These are phyloP conservation scores for Drosophila meridiana DNA, from an alignment of 2,888 invertebrate genomes.

Conservation along the genomic window DNA sequence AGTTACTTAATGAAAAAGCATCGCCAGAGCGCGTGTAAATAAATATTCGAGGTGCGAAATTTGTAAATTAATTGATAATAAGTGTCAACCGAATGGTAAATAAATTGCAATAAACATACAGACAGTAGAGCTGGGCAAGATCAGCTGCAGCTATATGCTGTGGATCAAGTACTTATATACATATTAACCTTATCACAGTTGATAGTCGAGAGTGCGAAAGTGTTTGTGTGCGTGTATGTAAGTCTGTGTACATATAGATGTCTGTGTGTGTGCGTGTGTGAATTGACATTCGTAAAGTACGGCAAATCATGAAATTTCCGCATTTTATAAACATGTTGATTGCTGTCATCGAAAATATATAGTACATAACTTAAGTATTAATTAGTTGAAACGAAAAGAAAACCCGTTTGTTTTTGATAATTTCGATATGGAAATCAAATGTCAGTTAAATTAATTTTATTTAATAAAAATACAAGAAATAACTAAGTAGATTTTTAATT, in stretches of 20 bases:
- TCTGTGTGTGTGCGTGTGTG: constrained; percentile 9
- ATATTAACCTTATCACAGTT: constrained; percentile 44
- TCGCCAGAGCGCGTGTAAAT: constrained; percentile 70
- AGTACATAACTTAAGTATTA: constrained; percentile 58
- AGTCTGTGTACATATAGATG: constrained; percentile 25
- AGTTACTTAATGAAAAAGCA: constrained; percentile 51
- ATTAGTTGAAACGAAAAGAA: constrained; percentile 48
- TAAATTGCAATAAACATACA: constrained; percentile 22
- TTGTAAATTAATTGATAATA: constrained; percentile 71
- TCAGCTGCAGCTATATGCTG: constrained; percentile 12
- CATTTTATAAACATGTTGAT: constrained; percentile 48
- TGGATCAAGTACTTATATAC: constrained; percentile 31
- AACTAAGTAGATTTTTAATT: background rate
- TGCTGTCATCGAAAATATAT: constrained; percentile 55
- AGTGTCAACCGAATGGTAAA: constrained; percentile 44
- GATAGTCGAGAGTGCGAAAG: constrained; percentile 17
- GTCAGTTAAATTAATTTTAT: constrained; percentile 69
- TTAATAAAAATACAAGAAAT: constrained; percentile 59
- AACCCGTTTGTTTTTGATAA: constrained; percentile 61
- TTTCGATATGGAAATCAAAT: constrained; percentile 59
- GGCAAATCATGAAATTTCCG: constrained; percentile 31
- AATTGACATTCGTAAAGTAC: constrained; percentile 30
- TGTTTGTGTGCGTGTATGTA: background rate
- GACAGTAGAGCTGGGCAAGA: constrained; percentile 24
- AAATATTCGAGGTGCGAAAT: constrained; percentile 60